Evolutionary conservation across 1,140 invertebrate species (phyloP).

Genomic region (Drosophila subobscura): DNA sequence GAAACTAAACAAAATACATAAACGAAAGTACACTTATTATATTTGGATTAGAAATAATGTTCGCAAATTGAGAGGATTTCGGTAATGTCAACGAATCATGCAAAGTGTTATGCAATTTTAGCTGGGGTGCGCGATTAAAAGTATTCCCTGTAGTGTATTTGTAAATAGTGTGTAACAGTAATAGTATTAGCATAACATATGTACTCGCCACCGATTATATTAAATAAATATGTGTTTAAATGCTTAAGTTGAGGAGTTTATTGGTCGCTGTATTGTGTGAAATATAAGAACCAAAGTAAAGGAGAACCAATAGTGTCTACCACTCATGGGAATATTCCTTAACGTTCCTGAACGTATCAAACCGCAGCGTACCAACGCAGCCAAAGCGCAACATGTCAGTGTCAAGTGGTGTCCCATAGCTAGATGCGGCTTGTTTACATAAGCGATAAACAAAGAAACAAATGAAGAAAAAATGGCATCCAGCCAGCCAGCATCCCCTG

Average conservation of each 20-base stretch:
- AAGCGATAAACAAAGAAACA: constrained; percentile 69
- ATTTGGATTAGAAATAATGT: constrained; percentile 9
- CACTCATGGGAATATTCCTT: neutral
- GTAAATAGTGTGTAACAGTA: constrained; percentile 36
- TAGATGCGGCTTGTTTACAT: constrained; percentile 77
- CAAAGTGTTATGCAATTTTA: neutral
- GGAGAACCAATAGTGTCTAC: no score
- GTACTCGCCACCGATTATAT: constrained; percentile 67
- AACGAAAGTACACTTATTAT: neutral
- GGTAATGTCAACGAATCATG: constrained; percentile 42
- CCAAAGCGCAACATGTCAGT: constrained; percentile 51
- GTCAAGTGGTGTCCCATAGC: constrained; percentile 64
- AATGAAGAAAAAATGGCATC: constrained; percentile 29
- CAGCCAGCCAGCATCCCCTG: constrained; percentile 33
- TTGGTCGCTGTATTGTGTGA: neutral
- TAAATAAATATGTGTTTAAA: constrained; percentile 58
- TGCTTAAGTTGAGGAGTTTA: constrained; percentile 17
- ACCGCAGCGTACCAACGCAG: constrained; percentile 1
- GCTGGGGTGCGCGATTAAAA: constrained; percentile 2
- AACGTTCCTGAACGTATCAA: neutral
- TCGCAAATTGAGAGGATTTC: constrained; percentile 14
- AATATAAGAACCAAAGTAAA: no score
- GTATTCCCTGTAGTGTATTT: constrained; percentile 28
- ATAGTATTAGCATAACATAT: constrained; percentile 40
- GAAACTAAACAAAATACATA: constrained; percentile 9